A percentile compares a stretch with the other conserved stretches of the same genome.
Evolutionary conservation across 2,113 vertebrate genomes (phyloP).

Genomic region (Podarcis cretensis): DNA sequence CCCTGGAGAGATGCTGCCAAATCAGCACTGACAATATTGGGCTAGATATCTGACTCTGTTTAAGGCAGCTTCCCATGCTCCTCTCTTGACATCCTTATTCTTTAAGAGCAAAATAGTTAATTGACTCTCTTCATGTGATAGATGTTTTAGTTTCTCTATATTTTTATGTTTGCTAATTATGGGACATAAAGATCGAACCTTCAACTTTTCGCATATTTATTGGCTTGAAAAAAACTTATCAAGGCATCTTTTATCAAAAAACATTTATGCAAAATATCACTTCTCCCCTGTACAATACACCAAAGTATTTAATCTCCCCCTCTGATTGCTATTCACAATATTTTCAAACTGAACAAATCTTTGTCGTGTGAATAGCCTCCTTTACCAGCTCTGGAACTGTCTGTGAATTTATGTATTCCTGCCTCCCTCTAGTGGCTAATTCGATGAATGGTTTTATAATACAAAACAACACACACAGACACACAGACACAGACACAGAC

Average conservation of each 20-base stretch:
- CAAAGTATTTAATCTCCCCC: not conserved
- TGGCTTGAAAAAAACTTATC: not conserved
- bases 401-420: not conserved
- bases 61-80: no score
- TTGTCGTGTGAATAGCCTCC: not conserved
- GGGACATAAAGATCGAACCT: not conserved
- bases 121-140: not conserved
- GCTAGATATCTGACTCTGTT: no score
- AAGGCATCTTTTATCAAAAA: not conserved
- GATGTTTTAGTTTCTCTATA: not conserved
- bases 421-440: conserved; percentile 25
- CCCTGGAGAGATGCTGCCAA: no score
- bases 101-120: not conserved
- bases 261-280: not conserved
- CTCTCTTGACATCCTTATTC: not conserved
- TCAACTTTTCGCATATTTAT: not conserved
- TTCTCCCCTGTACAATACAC: not conserved
- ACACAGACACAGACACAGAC: no score
- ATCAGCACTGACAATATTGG: no score
- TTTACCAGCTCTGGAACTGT: not conserved
- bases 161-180: not conserved
- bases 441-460: not conserved
- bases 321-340: not conserved
- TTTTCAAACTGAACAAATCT: not conserved
- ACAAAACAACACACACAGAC: not conserved